These are phyloP conservation scores for Hydrolagus affinis DNA, from an alignment of 2,113 vertebrate genomes.

Conservation along the genomic window DNA sequence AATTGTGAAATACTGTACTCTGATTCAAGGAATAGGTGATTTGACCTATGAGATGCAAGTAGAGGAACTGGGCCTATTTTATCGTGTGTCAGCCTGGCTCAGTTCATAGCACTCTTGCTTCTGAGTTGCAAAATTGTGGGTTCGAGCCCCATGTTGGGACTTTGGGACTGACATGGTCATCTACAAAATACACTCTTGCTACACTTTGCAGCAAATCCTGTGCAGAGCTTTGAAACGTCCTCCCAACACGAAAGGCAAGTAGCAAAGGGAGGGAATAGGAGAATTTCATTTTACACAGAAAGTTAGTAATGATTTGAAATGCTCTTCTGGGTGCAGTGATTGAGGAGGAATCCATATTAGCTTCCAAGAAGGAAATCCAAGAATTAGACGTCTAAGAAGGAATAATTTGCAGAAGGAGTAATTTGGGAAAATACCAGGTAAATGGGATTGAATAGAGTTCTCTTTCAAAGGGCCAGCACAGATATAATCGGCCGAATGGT, in stretches of 20 bases:
- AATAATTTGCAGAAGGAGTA: too few species aligned
- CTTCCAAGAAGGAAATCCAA: too few species aligned
- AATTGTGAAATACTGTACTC: not conserved
- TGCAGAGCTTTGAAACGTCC: not conserved
- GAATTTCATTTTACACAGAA: too few species aligned
- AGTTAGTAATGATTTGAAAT: too few species aligned
- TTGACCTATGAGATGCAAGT: not conserved
- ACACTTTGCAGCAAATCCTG: not conserved
- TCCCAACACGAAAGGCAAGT: not conserved
- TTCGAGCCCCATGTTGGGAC: not conserved
- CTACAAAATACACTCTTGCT: too few species aligned
- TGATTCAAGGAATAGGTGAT: not conserved
- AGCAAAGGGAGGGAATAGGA: not conserved
- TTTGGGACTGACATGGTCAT: not conserved
- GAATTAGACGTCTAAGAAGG: too few species aligned
- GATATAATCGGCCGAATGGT: too few species aligned
- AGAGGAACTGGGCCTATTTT: not conserved
- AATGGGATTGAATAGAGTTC: too few species aligned
- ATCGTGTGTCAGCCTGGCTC: not conserved
- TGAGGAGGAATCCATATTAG: too few species aligned
- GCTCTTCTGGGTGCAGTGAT: too few species aligned
- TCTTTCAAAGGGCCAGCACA: too few species aligned
- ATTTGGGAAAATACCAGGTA: too few species aligned
- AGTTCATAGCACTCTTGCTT: not conserved
- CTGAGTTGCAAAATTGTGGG: not conserved